phyloP scores from a whole-genome alignment of 2,113 vertebrate genomes.

The Neofelis nebulosa region DNA sequence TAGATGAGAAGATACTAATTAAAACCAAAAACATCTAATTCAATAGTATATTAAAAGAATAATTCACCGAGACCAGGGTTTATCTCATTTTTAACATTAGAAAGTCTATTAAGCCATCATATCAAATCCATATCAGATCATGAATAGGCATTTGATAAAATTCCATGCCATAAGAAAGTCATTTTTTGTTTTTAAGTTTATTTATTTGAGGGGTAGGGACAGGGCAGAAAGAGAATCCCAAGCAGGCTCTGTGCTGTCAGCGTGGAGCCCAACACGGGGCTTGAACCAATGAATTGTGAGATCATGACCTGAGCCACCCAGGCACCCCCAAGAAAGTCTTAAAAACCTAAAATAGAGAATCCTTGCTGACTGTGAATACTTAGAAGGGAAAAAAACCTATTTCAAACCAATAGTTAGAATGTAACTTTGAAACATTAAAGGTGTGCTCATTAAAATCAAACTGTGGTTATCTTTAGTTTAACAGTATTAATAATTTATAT shows the following conservation, averaged over 20 bases:
- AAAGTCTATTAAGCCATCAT: slow-evolving; percentile 3
- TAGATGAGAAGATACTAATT: not conserved
- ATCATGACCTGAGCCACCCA: too few relatives aligned
- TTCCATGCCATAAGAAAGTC: not conserved
- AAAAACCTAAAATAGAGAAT: not conserved
- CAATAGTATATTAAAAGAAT: not conserved
- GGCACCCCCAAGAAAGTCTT: not conserved
- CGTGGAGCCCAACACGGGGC: too few relatives aligned
- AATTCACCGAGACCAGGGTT: slow-evolving; percentile 1
- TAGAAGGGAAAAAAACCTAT: not conserved
- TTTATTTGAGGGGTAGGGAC: too few relatives aligned
- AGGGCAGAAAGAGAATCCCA: too few relatives aligned
- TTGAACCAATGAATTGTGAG: too few relatives aligned
- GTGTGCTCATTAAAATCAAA: slow-evolving; percentile 42
- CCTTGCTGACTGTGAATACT: not conserved
- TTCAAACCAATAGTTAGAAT: slow-evolving; percentile 26
- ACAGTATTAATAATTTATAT: slow-evolving; percentile 38
- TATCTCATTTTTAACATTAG: slow-evolving; percentile 35
- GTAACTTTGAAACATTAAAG: slow-evolving; percentile 38
- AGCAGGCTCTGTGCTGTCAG: too few relatives aligned
- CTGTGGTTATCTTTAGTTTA: slow-evolving; percentile 13
- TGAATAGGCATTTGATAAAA: slow-evolving; percentile 8
- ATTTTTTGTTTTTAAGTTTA: too few relatives aligned
- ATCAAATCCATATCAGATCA: not conserved
- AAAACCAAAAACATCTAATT: not conserved